Evolutionary conservation across 2,888 invertebrate genomes (phyloP).

Genomic region (Willowsia nigromaculata): DNA sequence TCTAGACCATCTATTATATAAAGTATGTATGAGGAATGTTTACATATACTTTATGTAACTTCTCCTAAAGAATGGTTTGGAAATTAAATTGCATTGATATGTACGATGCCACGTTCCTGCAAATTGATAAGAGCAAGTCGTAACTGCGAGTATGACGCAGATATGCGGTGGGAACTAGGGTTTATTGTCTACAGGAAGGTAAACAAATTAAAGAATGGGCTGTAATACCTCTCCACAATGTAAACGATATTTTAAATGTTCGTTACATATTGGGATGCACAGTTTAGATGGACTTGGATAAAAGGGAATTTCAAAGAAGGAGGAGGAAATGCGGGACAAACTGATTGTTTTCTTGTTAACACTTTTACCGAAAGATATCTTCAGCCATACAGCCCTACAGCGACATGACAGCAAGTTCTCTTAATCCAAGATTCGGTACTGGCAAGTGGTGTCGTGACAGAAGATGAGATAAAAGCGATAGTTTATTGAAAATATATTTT

Average conservation of each 20-base stretch:
- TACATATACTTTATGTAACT: no score
- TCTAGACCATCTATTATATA: no score
- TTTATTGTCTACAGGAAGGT: conserved; percentile 45
- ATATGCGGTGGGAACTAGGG: conserved; percentile 31
- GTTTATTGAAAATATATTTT: no score
- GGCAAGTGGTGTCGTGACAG: neutral
- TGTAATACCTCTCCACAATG: neutral
- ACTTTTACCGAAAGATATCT: neutral
- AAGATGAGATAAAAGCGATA: no score
- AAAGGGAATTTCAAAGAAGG: neutral
- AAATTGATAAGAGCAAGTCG: neutral
- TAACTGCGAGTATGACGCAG: neutral
- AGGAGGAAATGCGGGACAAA: neutral
- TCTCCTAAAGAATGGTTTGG: neutral
- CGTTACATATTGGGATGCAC: neutral
- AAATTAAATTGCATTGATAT: neutral
- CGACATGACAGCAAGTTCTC: neutral
- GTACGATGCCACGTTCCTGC: neutral
- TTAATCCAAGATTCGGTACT: neutral
- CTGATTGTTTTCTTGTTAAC: neutral
- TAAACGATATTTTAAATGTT: neutral
- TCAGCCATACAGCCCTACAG: neutral
- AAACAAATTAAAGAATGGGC: conserved; percentile 34
- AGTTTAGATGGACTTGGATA: neutral
- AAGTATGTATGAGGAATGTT: no score